Conservation (phyloP, 2,797 vertebrate species). For the Halcyon smyrnensis region DNA sequence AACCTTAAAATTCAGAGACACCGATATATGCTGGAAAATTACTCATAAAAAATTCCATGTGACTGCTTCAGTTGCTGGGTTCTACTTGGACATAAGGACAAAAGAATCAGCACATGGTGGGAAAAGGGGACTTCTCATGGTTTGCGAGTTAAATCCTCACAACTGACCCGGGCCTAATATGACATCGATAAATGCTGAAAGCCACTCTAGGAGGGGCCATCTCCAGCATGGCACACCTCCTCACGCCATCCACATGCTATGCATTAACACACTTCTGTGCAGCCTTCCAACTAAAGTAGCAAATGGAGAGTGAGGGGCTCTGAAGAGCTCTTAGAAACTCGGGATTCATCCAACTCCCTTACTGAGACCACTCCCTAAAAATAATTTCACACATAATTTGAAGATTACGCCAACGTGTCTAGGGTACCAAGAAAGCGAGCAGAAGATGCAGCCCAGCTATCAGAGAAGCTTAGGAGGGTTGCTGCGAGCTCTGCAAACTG, state of each 20-base stretch:
- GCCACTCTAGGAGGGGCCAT: background rate
- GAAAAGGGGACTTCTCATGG: background rate
- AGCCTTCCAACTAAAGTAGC: background rate
- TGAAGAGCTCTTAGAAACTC: background rate
- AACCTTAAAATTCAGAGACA: background rate
- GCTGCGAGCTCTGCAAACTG: background rate
- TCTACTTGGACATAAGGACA: background rate
- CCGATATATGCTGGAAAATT: background rate
- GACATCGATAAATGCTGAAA: rapidly evolving
- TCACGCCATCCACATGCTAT: background rate
- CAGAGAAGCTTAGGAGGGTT: rapidly evolving
- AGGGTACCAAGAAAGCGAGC: background rate
- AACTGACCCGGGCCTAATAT: background rate
- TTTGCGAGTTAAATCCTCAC: background rate
- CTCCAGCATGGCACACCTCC: background rate
- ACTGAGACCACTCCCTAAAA: background rate
- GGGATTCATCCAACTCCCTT: background rate
- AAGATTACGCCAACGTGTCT: background rate
- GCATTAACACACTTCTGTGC: background rate
- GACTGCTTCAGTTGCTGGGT: background rate
- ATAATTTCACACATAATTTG: background rate
- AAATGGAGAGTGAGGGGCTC: background rate
- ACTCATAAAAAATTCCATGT: background rate
- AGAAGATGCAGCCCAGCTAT: background rate
- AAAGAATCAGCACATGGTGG: background rate